These are phyloP conservation scores for Planococcus citri DNA, from an alignment of 1,140 invertebrate species.

Conservation along the genomic window DNA sequence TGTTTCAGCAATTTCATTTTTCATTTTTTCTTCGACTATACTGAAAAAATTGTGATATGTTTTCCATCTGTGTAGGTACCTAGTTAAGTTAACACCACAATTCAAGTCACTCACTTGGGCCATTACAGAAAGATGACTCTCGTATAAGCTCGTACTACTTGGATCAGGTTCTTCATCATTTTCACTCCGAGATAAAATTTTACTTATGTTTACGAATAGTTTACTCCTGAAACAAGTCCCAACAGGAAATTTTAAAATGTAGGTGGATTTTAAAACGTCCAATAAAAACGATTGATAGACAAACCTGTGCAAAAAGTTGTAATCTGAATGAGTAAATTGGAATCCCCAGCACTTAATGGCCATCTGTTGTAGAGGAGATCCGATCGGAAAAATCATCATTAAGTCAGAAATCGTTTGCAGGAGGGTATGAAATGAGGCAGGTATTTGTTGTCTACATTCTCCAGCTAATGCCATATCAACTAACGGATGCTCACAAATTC, in stretches of 20 bases:
- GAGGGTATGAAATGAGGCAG: constrained; percentile 71
- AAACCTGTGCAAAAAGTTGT: constrained; percentile 79
- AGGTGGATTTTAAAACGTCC: too few relatives aligned
- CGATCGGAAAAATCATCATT: constrained; percentile 76
- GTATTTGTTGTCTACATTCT: constrained; percentile 61
- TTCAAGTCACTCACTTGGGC: constrained; percentile 30
- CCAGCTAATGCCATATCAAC: constrained; percentile 68
- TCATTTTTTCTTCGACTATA: too few relatives aligned
- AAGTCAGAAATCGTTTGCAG: constrained; percentile 85
- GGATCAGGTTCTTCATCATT: constrained; percentile 58
- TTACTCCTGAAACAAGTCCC: constrained; percentile 49
- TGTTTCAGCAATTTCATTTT: too few relatives aligned
- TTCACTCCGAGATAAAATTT: constrained; percentile 76
- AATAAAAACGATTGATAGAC: too few relatives aligned
- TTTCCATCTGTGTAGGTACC: too few relatives aligned
- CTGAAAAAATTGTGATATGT: too few relatives aligned
- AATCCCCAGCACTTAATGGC: constrained; percentile 89
- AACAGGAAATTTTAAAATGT: too few relatives aligned
- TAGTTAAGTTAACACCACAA: too few relatives aligned
- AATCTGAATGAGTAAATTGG: constrained; percentile 73
- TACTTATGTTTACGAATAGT: constrained; percentile 92
- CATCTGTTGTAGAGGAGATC: constrained; percentile 77
- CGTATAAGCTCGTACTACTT: constrained; percentile 42
- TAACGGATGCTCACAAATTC: constrained; percentile 65
- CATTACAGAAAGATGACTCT: constrained; percentile 41